A percentile compares a stretch with the other conserved stretches of the same genome.
Evolutionary conservation across 1,140 invertebrate species (phyloP).

Genomic region (Probaryconus sp.): DNA sequence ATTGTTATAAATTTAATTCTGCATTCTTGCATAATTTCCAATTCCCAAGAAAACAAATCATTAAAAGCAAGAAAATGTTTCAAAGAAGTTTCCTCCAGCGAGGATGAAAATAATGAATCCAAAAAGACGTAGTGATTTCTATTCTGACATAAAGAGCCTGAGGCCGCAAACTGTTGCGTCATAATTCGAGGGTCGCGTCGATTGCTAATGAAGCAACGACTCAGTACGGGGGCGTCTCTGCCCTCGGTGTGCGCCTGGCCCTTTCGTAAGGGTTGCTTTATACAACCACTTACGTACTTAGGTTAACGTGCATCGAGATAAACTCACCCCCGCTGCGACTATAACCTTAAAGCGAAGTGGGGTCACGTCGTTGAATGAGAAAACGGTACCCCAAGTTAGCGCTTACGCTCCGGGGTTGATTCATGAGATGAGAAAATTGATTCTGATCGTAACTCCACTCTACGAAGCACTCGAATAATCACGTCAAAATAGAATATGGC

Average conservation of each 20-base stretch:
- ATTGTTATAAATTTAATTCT: too few species aligned
- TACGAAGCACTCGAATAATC: constrained; percentile 40
- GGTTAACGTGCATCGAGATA: constrained; percentile 67
- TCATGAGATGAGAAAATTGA: constrained; percentile 42
- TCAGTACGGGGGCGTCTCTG: constrained; percentile 41
- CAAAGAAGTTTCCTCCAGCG: background rate
- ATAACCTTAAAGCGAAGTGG: constrained; percentile 58
- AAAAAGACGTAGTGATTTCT: constrained; percentile 44
- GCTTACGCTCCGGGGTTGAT: constrained; percentile 4
- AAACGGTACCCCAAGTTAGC: constrained; percentile 51
- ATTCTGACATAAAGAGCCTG: constrained; percentile 50
- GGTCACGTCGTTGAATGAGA: constrained; percentile 66
- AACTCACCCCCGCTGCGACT: constrained; percentile 66
- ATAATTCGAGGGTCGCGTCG: constrained; percentile 63
- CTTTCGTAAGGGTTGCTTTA: constrained; percentile 59
- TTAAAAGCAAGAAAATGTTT: background rate
- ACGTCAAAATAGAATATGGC: constrained; percentile 17
- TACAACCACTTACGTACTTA: constrained; percentile 64
- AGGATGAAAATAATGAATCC: background rate
- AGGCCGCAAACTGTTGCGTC: constrained; percentile 76
- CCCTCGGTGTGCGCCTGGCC: constrained; percentile 6
- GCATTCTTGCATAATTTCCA: too few species aligned
- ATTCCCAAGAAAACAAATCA: background rate
- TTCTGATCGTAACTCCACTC: constrained; percentile 37
- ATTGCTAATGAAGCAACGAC: constrained; percentile 71